Conservation (phyloP, 35 echinoderm and acorn worm species). For the Anneissia japonica region DNA sequence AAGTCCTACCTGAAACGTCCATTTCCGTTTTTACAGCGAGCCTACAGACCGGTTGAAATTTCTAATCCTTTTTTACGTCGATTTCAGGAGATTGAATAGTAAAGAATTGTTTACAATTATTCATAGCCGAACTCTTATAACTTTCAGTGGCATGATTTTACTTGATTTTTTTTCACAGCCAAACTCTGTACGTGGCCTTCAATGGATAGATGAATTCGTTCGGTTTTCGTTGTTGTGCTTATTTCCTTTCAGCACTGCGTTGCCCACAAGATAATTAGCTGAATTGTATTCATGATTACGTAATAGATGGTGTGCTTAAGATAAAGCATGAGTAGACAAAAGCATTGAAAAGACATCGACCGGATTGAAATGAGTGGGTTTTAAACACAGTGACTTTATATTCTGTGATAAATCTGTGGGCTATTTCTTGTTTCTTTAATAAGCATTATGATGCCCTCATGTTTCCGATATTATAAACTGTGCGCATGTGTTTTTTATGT, state of each 20-base stretch:
- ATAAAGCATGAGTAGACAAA: neutral
- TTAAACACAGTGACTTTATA: no score
- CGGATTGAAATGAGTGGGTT: no score
- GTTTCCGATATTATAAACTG: no score
- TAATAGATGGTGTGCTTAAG: neutral
- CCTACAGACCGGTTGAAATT: neutral
- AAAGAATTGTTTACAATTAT: neutral
- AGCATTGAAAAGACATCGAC: no score
- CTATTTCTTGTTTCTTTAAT: no score
- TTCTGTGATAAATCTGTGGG: no score
- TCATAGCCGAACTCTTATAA: neutral
- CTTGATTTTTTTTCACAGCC: neutral
- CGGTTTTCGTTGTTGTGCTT: neutral
- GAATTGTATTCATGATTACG: neutral
- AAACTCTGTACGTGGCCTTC: neutral
- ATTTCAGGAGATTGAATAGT: neutral
- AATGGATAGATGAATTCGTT: no score
- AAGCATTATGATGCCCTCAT: no score
- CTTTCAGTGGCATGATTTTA: neutral
- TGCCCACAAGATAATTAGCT: neutral
- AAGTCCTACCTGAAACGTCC: neutral
- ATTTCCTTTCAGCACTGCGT: neutral
- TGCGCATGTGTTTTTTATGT: no score
- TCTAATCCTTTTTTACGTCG: neutral
- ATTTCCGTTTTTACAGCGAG: neutral